phyloP scores from a whole-genome alignment of 2,797 vertebrate species.

The Brachyalestes nurse region DNA sequence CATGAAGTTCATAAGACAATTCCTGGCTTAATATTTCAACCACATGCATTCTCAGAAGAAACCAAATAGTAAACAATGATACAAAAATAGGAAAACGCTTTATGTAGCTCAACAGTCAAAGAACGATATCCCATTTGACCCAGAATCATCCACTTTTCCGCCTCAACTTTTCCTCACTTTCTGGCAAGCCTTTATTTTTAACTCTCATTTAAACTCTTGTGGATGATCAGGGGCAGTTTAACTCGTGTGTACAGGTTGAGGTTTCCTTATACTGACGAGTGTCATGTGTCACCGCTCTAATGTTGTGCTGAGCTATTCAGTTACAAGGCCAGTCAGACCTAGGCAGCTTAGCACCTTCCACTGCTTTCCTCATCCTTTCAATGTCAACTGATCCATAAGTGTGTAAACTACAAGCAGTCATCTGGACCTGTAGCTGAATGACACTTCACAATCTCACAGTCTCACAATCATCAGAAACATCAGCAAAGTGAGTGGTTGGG shows the following conservation, averaged over 20 bases:
- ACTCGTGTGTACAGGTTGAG: not conserved
- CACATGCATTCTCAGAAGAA: constrained; percentile 3
- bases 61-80: constrained; percentile 12
- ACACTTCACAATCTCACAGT: not conserved
- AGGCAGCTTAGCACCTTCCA: not conserved
- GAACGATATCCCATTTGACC: not conserved
- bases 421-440: not conserved
- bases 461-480: not conserved
- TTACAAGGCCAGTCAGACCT: not conserved
- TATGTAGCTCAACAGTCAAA: constrained; percentile 1
- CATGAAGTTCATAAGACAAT: not conserved
- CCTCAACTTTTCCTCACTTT: not conserved
- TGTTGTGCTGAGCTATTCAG: not conserved
- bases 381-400: not conserved
- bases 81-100: constrained; percentile 1
- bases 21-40: constrained; percentile 35
- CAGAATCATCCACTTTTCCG: not conserved
- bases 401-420: not conserved
- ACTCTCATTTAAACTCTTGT: not conserved
- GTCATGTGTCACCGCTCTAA: not conserved
- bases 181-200: constrained; percentile 14
- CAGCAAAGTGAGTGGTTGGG: not conserved
- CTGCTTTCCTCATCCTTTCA: not conserved
- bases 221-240: not conserved
- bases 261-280: not conserved